Base-by-base conservation (phyloP, 2,888 invertebrate species). In the Yponomeuta malinellus region DNA sequence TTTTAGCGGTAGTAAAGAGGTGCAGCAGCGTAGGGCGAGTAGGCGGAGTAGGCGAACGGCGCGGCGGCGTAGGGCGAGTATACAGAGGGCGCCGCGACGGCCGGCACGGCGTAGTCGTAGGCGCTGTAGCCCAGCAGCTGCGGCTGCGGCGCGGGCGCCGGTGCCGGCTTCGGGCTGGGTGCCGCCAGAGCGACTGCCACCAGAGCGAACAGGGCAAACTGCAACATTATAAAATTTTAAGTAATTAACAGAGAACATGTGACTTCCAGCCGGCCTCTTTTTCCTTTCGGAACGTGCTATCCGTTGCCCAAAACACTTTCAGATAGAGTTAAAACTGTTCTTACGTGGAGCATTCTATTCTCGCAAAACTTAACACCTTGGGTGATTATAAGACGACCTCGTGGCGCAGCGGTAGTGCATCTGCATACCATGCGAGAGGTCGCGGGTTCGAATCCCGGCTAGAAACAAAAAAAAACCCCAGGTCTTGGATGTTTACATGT, bases 171-270 rank as follows among this genome's bases (percentile, higher is more conserved):
- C 0, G 86, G 85, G 72, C 79, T 84, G 10, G 93, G 93, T 12
- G 88, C 89, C 70, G 93, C 93, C 72, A 89, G 80, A 52, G 92
- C 93, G 74, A 90, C 83, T 48, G 91, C 93, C 80, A 93, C 73
- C 72, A 93, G 75, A 75, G 93, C 93, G 78, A 92, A 87, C 72
- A 93, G 78, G 67, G 90, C 84, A 75, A 93, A 79, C 94, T 93
- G 80, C 23, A 79, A 84, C 77, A 70, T 43, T 43, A 37, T 37
- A 37, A 4, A 4, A 4, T 2, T 37, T 37, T 4, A 37, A 73
- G 52, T 6, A 69, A 15, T 59, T 9, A 1, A 23, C 23, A 23
- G 23, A 23, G 23, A 23, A 23, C 23, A 23, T 23, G 23, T 23
- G 23, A 23, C 0, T 23, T 23, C 23, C 23, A 1, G 23, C 23